A percentile compares a stretch with the other conserved stretches of the same genome.
phyloP scores from a whole-genome alignment of 2,797 vertebrate species.

The Molossus molossus region DNA sequence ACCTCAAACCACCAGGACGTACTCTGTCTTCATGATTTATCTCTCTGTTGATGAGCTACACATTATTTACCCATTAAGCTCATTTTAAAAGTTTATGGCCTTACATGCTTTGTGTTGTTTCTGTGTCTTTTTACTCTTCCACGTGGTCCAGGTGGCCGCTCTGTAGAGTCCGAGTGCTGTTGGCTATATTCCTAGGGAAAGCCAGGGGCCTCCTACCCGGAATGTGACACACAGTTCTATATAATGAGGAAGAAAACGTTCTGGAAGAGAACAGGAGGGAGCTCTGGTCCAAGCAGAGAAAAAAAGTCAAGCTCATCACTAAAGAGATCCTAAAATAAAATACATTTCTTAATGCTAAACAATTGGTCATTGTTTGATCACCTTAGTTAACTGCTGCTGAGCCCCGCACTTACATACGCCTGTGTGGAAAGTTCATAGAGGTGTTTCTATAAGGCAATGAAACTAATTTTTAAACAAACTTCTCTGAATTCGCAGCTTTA shows the following conservation, averaged over 20 bases:
- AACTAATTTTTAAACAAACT: neutral
- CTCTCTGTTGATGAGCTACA: neutral
- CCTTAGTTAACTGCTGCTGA: neutral
- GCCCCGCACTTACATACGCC: neutral
- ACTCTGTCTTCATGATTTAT: neutral
- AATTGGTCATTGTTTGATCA: neutral
- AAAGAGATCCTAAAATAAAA: slow-evolving; percentile 4
- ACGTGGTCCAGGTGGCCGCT: neutral
- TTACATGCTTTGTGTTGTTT: neutral
- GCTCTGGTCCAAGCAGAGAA: neutral
- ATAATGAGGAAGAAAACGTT: slow-evolving; percentile 47
- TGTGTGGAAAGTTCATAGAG: neutral
- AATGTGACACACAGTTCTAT: neutral
- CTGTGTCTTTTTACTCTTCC: neutral
- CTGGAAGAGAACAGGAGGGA: slow-evolving; percentile 13
- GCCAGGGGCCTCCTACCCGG: neutral
- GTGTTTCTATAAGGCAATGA: neutral
- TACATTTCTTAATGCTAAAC: neutral
- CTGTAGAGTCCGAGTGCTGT: neutral
- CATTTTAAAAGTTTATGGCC: neutral
- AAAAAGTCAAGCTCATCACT: neutral
- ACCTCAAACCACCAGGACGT: neutral
- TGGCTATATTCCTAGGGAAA: neutral
- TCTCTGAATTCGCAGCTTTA: neutral
- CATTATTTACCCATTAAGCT: neutral